Evolutionary conservation across 2,113 vertebrate species (phyloP).

Genomic region (Antechinus stuartii): DNA sequence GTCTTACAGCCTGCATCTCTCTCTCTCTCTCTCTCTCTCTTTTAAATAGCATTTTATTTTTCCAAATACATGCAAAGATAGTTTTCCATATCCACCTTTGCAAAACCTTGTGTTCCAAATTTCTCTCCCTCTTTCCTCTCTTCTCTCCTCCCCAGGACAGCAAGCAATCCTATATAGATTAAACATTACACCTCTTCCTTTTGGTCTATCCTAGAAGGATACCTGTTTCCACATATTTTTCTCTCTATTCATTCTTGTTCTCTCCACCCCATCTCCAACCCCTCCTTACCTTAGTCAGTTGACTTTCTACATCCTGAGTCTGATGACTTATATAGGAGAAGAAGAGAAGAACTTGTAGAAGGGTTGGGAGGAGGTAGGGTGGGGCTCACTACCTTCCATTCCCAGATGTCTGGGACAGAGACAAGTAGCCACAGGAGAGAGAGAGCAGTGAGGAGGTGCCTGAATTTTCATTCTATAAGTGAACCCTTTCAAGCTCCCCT

Average conservation of each 20-base stretch:
- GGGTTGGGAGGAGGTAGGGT: constrained; percentile 33
- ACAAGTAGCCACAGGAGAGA: background rate
- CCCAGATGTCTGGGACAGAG: constrained; percentile 8
- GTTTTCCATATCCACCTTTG: no score
- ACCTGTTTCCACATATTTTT: background rate
- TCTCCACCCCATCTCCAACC: no score
- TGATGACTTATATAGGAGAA: background rate
- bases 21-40: no score
- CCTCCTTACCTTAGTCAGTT: constrained; percentile 43
- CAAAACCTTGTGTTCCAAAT: no score
- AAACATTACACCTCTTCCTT: background rate
- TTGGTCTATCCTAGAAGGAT: background rate
- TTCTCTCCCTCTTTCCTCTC: no score
- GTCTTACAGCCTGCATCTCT: background rate
- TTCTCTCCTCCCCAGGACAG: no score
- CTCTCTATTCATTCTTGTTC: no score
- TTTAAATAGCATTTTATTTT: no score
- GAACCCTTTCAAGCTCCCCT: background rate
- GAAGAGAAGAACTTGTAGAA: background rate
- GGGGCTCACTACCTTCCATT: background rate
- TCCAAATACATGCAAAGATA: no score
- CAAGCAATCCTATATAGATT: no score
- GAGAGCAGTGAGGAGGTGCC: background rate
- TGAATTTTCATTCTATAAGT: background rate
- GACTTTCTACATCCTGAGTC: background rate